Base-by-base conservation (phyloP, 2,797 vertebrate genomes). In the Craterocephalus amniculus region DNA sequence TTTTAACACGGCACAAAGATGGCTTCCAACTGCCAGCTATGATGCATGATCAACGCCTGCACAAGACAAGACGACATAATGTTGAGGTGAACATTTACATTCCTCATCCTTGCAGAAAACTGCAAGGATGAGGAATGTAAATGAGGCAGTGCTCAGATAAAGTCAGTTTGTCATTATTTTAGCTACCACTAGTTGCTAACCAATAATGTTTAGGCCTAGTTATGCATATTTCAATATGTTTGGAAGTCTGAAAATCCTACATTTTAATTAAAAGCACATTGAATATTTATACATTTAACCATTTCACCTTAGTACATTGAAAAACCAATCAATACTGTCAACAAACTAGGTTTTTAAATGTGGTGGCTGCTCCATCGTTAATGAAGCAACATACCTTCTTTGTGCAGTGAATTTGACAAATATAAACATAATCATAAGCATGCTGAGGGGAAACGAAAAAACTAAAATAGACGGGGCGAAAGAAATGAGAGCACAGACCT, bases 381-480 rank as follows among this genome's bases (percentile, higher is more conserved):
- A 22, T 29, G n/a, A 35, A n/a, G 67, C 63, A 74, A 49, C 40
- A 34, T 13, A 56, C 32, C n/a, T 60, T 61, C 5, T 51, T 29
- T 63, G 32, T n/a, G 11, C 10, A 26, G 24, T 38, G 54, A 20
- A 55, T 55, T 3, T 55, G 27, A 55, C 16, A 54, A 83, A 77
- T 64, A 22, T 59, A 48, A 70, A 67, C 18, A 35, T 63, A 51
- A 31, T 63, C n/a, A 27, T 22, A 27, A 65, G 63, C 78, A n/a
- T 40, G 45, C 6, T 26, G 16, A 59, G 18, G n/a, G 12, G 18
- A 67, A 74, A 67, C 38, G 51, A 72, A 61, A 65, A 77, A 51
- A 49, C 1, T 22, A 49, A 49, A 12, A 22, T 9, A 8, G 2
- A 20, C 48, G 24, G 22, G 22, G 13, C 16, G 6, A 13, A 38